Conservation (phyloP, 2,888 invertebrate genomes). For the Drosophila atripex region DNA sequence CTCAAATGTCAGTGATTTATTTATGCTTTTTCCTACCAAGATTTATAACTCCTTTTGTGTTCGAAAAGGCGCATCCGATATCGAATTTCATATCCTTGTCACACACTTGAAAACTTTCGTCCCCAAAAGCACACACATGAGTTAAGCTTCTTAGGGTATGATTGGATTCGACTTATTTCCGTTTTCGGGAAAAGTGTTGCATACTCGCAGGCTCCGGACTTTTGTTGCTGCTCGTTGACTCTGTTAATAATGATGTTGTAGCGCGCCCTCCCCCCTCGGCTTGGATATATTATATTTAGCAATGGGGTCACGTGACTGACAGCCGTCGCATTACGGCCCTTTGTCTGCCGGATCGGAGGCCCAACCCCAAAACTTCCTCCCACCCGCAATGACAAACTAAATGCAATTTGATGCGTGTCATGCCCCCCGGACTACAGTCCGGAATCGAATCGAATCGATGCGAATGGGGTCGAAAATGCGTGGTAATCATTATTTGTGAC, state of each 20-base stretch:
- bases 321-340: constrained; percentile 43
- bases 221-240: constrained; percentile 62
- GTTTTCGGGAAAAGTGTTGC: constrained; percentile 39
- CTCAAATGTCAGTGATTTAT: constrained; percentile 20
- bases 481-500: constrained; percentile 76
- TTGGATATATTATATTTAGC: constrained; percentile 36
- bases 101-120: constrained; percentile 5
- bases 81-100: constrained; percentile 34
- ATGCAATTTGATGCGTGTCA: constrained; percentile 77
- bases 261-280: constrained; percentile 11
- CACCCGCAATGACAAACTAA: constrained; percentile 68
- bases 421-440: constrained; percentile 29
- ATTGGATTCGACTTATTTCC: constrained; percentile 46
- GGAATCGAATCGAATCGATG: constrained; percentile 1
- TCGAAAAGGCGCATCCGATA: constrained; percentile 1
- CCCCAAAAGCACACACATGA: background rate
- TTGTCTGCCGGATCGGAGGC: constrained; percentile 34
- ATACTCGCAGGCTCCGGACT: constrained; percentile 41
- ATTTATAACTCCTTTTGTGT: constrained; percentile 30
- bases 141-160: constrained; percentile 45
- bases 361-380: constrained; percentile 12
- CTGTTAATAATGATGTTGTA: constrained; percentile 71
- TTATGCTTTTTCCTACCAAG: constrained; percentile 9
- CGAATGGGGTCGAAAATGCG: constrained; percentile 59
- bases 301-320: constrained; percentile 70